Percentiles rank a stretch among this genome's conserved stretches.
These are phyloP conservation scores for Caenorhabditis virilis DNA, from an alignment of 2,888 invertebrate species.

Conservation along the genomic window DNA sequence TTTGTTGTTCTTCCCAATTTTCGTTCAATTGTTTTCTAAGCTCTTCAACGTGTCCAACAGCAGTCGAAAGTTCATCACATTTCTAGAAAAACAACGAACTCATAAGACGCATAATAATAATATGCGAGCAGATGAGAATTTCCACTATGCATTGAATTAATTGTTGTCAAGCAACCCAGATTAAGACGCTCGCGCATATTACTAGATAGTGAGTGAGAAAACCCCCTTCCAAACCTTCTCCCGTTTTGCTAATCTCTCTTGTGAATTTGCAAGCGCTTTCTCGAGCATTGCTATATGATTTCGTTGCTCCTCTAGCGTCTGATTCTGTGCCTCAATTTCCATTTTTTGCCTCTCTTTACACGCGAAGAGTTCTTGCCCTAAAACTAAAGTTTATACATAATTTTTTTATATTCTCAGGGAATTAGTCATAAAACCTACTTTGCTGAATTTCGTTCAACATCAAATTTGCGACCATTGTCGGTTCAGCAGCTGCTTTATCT, in stretches of 20 bases:
- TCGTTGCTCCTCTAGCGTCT: conserved; percentile 86
- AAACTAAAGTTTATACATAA: conserved; percentile 5
- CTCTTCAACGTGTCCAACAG: conserved; percentile 25
- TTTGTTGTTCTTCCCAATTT: conserved; percentile 26
- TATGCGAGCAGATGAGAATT: too few species aligned
- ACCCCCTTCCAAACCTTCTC: conserved; percentile 53
- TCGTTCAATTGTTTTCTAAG: conserved; percentile 43
- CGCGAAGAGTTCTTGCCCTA: conserved; percentile 85
- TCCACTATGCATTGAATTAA: too few species aligned
- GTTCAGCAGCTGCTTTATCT: conserved; percentile 32
- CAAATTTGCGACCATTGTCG: conserved; percentile 36
- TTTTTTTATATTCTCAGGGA: neutral
- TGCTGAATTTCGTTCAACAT: conserved; percentile 43
- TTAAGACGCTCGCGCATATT: too few species aligned
- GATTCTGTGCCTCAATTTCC: conserved; percentile 85
- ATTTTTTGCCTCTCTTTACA: conserved; percentile 90
- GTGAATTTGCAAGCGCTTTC: conserved; percentile 87
- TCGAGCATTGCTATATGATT: conserved; percentile 90
- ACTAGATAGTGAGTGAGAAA: too few species aligned
- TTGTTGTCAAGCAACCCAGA: too few species aligned
- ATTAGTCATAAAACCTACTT: conserved; percentile 6
- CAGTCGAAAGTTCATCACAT: conserved; percentile 40
- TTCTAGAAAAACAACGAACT: conserved; percentile 36
- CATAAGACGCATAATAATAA: too few species aligned
- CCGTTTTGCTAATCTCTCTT: conserved; percentile 79